Evolutionary conservation across 2,113 vertebrate species (phyloP).

Genomic region (Psittacula cyanocephala): DNA sequence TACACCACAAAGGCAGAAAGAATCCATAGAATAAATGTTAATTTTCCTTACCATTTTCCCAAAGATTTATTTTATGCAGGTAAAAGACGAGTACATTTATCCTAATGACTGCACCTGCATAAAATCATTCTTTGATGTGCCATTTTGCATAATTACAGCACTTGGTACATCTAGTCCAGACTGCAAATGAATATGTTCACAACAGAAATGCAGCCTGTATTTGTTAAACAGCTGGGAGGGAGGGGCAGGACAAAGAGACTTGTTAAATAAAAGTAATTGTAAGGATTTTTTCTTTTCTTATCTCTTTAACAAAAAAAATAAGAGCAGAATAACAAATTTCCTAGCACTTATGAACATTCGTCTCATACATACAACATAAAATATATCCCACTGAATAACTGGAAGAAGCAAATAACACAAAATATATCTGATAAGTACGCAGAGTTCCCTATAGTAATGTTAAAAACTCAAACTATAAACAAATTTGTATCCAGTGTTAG

Average conservation of each 20-base stretch:
- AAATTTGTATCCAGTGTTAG: neutral
- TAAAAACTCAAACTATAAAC: neutral
- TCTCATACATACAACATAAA: neutral
- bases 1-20: neutral
- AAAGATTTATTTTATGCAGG: neutral
- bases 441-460: neutral
- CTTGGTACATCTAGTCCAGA: neutral
- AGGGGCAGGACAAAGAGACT: neutral
- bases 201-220: neutral
- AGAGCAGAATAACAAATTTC: neutral
- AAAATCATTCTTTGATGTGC: neutral
- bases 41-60: neutral
- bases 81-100: neutral
- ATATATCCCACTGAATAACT: neutral
- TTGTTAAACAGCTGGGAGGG: neutral
- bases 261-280: neutral
- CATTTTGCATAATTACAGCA: neutral
- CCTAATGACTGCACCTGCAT: neutral
- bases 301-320: neutral
- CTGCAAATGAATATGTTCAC: neutral
- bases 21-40: neutral
- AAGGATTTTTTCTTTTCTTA: neutral
- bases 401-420: neutral
- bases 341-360: neutral
- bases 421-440: neutral